A percentile compares a stretch with the other conserved stretches of the same genome.
Conservation (phyloP, 2,888 invertebrate genomes). For the Netelia inedita region DNA sequence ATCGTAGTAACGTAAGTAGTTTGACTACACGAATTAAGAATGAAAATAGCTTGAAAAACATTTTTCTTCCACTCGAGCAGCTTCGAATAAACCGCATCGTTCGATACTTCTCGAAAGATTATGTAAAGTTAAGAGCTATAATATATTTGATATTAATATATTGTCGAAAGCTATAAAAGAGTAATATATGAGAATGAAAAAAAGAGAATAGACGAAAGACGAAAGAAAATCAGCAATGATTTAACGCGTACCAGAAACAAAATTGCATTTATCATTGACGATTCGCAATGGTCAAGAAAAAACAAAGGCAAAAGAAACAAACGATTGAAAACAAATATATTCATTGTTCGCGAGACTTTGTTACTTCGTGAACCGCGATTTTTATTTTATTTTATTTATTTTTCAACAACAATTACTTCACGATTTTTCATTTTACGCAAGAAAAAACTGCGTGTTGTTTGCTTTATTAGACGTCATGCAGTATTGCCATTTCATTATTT, state of each 20-base stretch:
- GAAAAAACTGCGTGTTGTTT: constrained; percentile 8
- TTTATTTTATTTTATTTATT: constrained; percentile 50
- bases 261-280: constrained; percentile 54
- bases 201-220: constrained; percentile 10
- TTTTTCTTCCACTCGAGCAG: not conserved
- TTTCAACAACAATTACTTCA: constrained; percentile 37
- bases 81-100: not conserved
- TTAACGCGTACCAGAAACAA: constrained; percentile 37
- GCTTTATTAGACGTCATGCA: constrained; percentile 37
- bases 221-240: constrained; percentile 19
- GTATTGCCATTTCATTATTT: constrained; percentile 56
- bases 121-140: constrained; percentile 69
- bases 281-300: not conserved
- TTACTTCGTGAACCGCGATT: constrained; percentile 48
- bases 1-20: not conserved
- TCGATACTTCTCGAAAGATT: constrained; percentile 43
- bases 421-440: constrained; percentile 36
- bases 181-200: constrained; percentile 71
- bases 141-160: constrained; percentile 77
- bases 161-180: constrained; percentile 72
- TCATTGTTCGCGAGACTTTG: constrained; percentile 49
- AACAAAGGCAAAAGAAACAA: constrained; percentile 6
- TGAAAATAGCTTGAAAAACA: not conserved
- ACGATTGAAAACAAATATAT: constrained; percentile 4
- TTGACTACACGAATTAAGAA: not conserved